phyloP scores from a whole-genome alignment of 2,797 vertebrate species.

The Gastrophryne carolinensis region DNA sequence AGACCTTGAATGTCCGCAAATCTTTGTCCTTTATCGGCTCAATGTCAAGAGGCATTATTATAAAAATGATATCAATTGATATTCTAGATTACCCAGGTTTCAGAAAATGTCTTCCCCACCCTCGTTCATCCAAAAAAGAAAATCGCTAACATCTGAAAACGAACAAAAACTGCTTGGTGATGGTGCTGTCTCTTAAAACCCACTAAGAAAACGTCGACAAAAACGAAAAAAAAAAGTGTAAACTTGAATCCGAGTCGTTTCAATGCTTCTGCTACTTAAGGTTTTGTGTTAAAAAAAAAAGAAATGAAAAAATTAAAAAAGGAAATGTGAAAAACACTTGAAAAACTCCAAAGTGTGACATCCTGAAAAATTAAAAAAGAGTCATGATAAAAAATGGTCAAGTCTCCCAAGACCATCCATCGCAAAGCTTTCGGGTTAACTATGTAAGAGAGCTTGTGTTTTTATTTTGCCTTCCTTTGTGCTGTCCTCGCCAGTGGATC shows the following conservation, averaged over 20 bases:
- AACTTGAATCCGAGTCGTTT: conserved; percentile 52
- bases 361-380: neutral
- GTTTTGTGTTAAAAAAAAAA: conserved; percentile 51
- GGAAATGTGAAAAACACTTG: conserved; percentile 51
- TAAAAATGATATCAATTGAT: conserved; percentile 44
- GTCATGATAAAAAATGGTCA: conserved; percentile 20
- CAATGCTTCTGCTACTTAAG: conserved; percentile 57
- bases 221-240: conserved; percentile 56
- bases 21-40: conserved; percentile 2
- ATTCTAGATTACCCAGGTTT: conserved; percentile 49
- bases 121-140: conserved; percentile 60
- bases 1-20: conserved; percentile 60
- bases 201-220: neutral
- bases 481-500: conserved; percentile 65
- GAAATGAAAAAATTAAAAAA: conserved; percentile 50
- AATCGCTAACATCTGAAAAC: conserved; percentile 48
- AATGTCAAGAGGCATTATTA: conserved; percentile 70
- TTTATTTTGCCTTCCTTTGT: conserved; percentile 53
- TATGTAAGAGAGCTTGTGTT: conserved; percentile 49
- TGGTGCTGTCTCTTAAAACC: neutral
- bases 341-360: conserved; percentile 1
- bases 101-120: conserved; percentile 61
- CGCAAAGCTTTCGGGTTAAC: conserved; percentile 55
- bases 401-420: too few relatives aligned
- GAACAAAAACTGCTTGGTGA: conserved; percentile 44